Conservation (phyloP, 1,140 invertebrate species). For the Euglossa dilemma region DNA sequence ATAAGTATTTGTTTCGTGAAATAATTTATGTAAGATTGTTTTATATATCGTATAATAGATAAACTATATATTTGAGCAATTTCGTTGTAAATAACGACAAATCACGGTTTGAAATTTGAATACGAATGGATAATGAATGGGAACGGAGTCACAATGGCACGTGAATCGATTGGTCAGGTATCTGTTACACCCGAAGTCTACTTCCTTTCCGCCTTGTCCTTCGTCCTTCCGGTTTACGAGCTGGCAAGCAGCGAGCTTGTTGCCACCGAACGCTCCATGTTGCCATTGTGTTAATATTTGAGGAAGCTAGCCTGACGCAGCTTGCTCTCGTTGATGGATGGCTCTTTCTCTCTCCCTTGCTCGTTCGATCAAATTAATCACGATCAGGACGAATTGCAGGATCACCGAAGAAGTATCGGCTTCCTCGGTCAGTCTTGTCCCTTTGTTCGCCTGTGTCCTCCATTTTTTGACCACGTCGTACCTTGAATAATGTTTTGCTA, state of each 20-base stretch:
- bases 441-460: too few species aligned
- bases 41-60: too few species aligned
- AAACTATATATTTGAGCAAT: too few species aligned
- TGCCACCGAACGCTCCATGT: conserved; percentile 19
- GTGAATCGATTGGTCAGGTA: neutral
- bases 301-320: conserved; percentile 42
- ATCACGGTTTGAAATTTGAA: neutral
- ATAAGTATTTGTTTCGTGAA: too few species aligned
- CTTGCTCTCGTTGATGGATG: conserved; percentile 54
- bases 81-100: too few species aligned
- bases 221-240: neutral
- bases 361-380: conserved; percentile 58
- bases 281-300: conserved; percentile 67
- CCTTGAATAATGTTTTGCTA: neutral
- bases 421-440: neutral
- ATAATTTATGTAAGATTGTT: too few species aligned
- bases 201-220: neutral
- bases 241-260: neutral
- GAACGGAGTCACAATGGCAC: neutral
- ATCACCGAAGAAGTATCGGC: neutral
- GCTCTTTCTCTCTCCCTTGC: conserved; percentile 7
- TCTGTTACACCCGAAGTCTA: neutral
- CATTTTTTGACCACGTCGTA: neutral
- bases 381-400: conserved; percentile 43
- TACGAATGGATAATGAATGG: neutral